Evolutionary conservation across 2,113 vertebrate genomes (phyloP).

Genomic region (Acrocephalus arundinaceus): DNA sequence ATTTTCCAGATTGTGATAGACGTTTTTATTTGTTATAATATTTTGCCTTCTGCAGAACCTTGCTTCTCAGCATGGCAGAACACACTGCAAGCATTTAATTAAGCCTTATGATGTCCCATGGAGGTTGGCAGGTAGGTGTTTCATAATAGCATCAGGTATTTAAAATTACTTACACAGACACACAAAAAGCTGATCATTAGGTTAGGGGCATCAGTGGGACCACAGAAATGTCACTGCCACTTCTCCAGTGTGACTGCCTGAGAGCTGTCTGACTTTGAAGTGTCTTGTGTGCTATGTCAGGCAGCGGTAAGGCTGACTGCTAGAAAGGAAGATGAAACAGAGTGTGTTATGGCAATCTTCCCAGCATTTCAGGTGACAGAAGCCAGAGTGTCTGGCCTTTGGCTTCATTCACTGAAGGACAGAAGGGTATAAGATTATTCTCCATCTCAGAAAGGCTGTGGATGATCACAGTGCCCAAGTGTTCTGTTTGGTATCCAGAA

Average conservation of each 20-base stretch:
- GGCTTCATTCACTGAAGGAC: neutral
- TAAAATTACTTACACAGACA: neutral
- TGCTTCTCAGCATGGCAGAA: neutral
- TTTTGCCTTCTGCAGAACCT: neutral
- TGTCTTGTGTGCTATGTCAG: neutral
- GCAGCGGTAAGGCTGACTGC: neutral
- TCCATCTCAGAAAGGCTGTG: neutral
- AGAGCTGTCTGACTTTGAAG: neutral
- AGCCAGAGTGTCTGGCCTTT: neutral
- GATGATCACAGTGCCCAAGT: neutral
- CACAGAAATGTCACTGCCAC: neutral
- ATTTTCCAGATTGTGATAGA: neutral
- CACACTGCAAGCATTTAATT: slow-evolving; percentile 30
- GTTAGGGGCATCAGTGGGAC: neutral
- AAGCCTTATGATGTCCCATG: neutral
- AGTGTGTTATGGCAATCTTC: slow-evolving; percentile 19
- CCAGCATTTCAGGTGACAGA: slow-evolving; percentile 20
- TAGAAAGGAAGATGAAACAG: neutral
- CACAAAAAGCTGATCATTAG: neutral
- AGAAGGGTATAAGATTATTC: neutral
- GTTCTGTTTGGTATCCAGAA: neutral
- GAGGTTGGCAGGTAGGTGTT: neutral
- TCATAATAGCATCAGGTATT: neutral
- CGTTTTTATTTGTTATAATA: neutral
- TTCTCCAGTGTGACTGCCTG: neutral